These are phyloP conservation scores for Psilopogon haemacephalus DNA, from an alignment of 2,113 vertebrate genomes.

Conservation along the genomic window DNA sequence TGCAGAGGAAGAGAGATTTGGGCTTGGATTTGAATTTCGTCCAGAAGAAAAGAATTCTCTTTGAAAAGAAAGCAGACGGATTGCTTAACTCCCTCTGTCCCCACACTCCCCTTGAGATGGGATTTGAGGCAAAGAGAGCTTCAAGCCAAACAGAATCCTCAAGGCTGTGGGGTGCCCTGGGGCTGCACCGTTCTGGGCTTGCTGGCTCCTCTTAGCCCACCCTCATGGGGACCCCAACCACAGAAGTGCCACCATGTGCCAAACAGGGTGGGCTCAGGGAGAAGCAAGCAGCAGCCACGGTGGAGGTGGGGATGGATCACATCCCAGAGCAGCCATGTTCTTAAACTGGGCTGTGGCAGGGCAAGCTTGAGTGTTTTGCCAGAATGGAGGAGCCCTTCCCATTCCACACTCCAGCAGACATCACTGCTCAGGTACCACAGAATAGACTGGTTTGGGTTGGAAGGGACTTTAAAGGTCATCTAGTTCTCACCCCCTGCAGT, in stretches of 20 bases:
- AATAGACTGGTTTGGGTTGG: too few relatives aligned
- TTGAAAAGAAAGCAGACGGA: not conserved
- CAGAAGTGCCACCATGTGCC: too few relatives aligned
- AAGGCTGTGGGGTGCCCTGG: accelerated
- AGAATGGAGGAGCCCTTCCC: not conserved
- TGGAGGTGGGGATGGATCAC: too few relatives aligned
- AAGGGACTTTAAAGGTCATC: not conserved
- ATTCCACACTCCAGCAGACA: not conserved
- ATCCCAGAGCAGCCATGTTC: too few relatives aligned
- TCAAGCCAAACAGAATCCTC: not conserved
- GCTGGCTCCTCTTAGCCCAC: too few relatives aligned
- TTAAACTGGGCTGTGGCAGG: too few relatives aligned
- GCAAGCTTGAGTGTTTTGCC: not conserved
- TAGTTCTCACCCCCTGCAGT: not conserved
- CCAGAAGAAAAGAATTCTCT: not conserved
- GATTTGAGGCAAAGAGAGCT: not conserved
- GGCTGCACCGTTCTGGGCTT: not conserved
- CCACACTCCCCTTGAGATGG: not conserved
- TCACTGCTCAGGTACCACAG: not conserved
- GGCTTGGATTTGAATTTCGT: conserved; percentile 30
- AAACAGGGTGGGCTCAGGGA: too few relatives aligned
- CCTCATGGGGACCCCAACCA: too few relatives aligned
- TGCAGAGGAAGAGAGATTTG: conserved; percentile 5
- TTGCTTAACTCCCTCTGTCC: not conserved
- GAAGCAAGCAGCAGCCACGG: too few relatives aligned